Evolutionary conservation across 2,888 invertebrate genomes (phyloP), one percentile per base, ranked within the genome.

Genomic region (Branchinecta sandiegonensis): DNA sequence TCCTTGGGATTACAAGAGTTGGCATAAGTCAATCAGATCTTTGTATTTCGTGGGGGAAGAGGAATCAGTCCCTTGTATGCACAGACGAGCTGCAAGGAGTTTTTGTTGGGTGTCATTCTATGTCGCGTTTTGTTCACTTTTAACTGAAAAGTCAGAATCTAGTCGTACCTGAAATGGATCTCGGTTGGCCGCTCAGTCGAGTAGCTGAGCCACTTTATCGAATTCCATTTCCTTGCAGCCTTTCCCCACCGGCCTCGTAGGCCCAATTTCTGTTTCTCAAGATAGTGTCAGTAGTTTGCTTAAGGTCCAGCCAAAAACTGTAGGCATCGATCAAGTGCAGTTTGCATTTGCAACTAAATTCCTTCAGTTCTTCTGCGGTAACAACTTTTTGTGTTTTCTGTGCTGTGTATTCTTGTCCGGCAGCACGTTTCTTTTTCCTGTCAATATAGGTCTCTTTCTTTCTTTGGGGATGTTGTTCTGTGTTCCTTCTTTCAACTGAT

Each of bases 401-500:
- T 23, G 23, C 23, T 23, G 23, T 23, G 23, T 23, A 23, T 23
- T 23, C 23, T 23, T 23, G 23, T 23, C 23, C 23, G 3, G 23
- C 23, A 23, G 23, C 23, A 23, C 23, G 23, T 23, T 50, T n/a
- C 50, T 50, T 50, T 50, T 50, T 50, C 50, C 1, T 50, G 50
- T 50, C 50, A 50, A 50, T 1, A 50, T 50, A 13, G 50, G 50
- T 50, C 50, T 13, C 50, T 50, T 50, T 50, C 50, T 50, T 50
- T 50, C 50, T 13, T 50, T 50, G 2, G 50, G 50, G 50, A 50
- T 50, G 50, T 50, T 50, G 2, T 50, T 50, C 50, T 50, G 50
- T 50, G 50, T 50, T 50, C 50, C 50, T n/a, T 50, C 50, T 50
- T 50, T 50, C 50, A 50, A 50, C 50, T 50, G n/a, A 50, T 50